phyloP scores from a whole-genome alignment of 2,888 invertebrate species.

The Pachliopta kotzebuea region DNA sequence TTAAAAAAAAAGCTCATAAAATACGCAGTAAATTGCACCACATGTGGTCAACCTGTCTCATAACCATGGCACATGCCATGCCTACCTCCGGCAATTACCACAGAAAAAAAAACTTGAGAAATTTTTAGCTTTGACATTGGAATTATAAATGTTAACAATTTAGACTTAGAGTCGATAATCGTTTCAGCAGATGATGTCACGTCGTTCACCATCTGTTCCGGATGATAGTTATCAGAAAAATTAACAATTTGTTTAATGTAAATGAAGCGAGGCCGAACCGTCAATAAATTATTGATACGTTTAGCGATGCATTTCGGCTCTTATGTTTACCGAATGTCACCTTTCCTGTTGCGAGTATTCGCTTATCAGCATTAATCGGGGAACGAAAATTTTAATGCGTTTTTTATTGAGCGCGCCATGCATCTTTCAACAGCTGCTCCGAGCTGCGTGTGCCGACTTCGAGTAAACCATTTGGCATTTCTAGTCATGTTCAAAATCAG shows the following conservation, averaged over 20 bases:
- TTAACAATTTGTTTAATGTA: slow-evolving; percentile 81
- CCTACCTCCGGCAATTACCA: slow-evolving; percentile 69
- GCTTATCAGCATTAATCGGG: slow-evolving; percentile 65
- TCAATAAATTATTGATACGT: slow-evolving; percentile 73
- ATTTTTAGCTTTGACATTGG: slow-evolving; percentile 34
- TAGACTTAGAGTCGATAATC: slow-evolving; percentile 36
- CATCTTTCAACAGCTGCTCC: slow-evolving; percentile 54
- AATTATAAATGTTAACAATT: slow-evolving; percentile 34
- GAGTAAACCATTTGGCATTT: slow-evolving; percentile 27
- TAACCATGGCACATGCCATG: slow-evolving; percentile 77
- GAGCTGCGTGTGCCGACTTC: slow-evolving; percentile 27
- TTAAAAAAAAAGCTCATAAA: slow-evolving; percentile 56
- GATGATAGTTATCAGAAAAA: slow-evolving; percentile 78
- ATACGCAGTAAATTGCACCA: slow-evolving; percentile 72
- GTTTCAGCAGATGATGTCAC: slow-evolving; percentile 32
- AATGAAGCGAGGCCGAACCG: slow-evolving; percentile 73
- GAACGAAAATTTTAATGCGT: slow-evolving; percentile 55
- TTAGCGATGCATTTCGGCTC: slow-evolving; percentile 65
- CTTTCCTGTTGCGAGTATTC: slow-evolving; percentile 62
- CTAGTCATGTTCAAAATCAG: slow-evolving; percentile 27
- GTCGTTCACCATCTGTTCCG: slow-evolving; percentile 70
- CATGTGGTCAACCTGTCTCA: slow-evolving; percentile 80
- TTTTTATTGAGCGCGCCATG: slow-evolving; percentile 49
- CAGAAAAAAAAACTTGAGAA: slow-evolving; percentile 57
- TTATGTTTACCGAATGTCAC: slow-evolving; percentile 77